phyloP scores from a whole-genome alignment of 2,113 vertebrate genomes.

The Chlamydotis undulata region DNA sequence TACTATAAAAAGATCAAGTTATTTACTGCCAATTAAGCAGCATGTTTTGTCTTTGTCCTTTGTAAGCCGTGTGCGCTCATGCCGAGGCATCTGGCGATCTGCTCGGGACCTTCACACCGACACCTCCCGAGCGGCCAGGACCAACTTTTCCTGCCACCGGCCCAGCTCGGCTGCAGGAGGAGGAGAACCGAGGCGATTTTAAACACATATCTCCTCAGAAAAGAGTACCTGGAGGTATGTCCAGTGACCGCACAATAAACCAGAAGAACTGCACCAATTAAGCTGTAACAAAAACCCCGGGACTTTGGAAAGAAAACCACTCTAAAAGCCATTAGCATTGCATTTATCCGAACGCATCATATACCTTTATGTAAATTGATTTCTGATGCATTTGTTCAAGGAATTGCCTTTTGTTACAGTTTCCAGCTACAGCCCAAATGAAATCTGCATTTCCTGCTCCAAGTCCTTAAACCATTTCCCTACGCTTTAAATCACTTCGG shows the following conservation, averaged over 20 bases:
- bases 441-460: slow-evolving; percentile 85
- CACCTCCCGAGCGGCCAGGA: slow-evolving; percentile 52
- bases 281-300: slow-evolving; percentile 86
- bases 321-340: slow-evolving; percentile 89
- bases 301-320: slow-evolving; percentile 87
- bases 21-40: slow-evolving; percentile 85
- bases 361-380: slow-evolving; percentile 91
- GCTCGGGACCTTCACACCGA: slow-evolving; percentile 69
- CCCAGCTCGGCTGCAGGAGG: slow-evolving; percentile 67
- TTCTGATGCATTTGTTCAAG: slow-evolving; percentile 88
- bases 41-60: slow-evolving; percentile 82
- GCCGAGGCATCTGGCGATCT: slow-evolving; percentile 70
- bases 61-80: slow-evolving; percentile 71
- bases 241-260: slow-evolving; percentile 84
- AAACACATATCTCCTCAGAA: slow-evolving; percentile 75
- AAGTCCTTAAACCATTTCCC: slow-evolving; percentile 70
- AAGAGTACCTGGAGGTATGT: slow-evolving; percentile 80
- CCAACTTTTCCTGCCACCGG: slow-evolving; percentile 74
- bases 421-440: slow-evolving; percentile 82
- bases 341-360: slow-evolving; percentile 86
- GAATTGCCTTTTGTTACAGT: slow-evolving; percentile 88
- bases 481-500: slow-evolving; percentile 81
- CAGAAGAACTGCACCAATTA: slow-evolving; percentile 85
- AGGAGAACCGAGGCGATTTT: slow-evolving; percentile 59
- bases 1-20: slow-evolving; percentile 84